Conservation (phyloP, 2,113 vertebrate species). For the Pomatostomus ruficeps region DNA sequence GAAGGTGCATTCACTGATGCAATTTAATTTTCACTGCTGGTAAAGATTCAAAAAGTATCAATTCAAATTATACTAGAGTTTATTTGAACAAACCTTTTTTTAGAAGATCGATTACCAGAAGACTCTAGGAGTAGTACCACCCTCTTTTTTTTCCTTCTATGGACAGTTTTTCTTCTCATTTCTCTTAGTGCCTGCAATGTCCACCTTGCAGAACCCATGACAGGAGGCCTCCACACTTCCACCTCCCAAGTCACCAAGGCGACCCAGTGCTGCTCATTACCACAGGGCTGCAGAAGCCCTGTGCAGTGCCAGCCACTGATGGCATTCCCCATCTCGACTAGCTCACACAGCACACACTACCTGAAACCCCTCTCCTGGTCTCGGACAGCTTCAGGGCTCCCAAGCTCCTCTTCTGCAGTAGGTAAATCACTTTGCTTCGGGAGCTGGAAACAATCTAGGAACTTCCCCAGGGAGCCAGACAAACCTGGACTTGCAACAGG, state of each 20-base stretch:
- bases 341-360: neutral
- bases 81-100: neutral
- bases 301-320: neutral
- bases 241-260: neutral
- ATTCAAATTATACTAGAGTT: neutral
- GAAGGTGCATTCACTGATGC: neutral
- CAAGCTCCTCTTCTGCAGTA: neutral
- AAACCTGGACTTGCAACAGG: neutral
- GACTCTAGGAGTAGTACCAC: neutral
- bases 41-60: neutral
- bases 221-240: neutral
- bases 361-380: neutral
- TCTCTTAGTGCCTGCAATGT: neutral
- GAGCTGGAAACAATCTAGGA: slow-evolving; percentile 14
- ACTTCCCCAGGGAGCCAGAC: neutral
- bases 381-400: neutral
- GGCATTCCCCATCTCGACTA: neutral
- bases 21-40: neutral
- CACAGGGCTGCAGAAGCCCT: neutral
- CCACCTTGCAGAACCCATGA: neutral
- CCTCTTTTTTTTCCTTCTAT: neutral
- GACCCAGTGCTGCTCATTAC: neutral
- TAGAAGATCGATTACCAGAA: neutral
- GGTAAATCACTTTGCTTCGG: neutral
- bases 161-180: neutral